A percentile compares a stretch with the other conserved stretches of the same genome.
Conservation (phyloP, 2,113 vertebrate species). For the Leptobrachium ailaonicum region DNA sequence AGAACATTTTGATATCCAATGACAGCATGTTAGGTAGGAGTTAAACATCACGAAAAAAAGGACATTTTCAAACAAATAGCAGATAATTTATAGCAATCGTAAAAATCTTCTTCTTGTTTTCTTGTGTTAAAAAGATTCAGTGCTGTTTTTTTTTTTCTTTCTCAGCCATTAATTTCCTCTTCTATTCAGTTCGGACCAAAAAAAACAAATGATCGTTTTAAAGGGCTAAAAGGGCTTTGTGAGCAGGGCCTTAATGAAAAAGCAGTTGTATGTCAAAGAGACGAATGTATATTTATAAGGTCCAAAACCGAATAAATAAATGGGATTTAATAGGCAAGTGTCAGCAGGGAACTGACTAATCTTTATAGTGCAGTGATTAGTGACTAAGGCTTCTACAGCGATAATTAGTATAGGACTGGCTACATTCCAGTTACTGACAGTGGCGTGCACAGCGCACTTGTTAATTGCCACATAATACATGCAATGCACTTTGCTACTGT, state of each 20-base stretch:
- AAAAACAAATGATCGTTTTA: background rate
- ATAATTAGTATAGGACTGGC: slow-evolving; percentile 58
- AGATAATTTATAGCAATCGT: too few relatives aligned
- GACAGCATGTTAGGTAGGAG: too few relatives aligned
- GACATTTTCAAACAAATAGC: too few relatives aligned
- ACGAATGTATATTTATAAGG: background rate
- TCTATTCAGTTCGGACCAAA: background rate
- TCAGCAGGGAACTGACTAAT: slow-evolving; percentile 56
- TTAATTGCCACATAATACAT: slow-evolving; percentile 53
- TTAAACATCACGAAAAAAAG: too few relatives aligned
- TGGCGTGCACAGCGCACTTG: slow-evolving; percentile 44
- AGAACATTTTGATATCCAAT: too few relatives aligned
- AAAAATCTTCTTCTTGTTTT: too few relatives aligned
- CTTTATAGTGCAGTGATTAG: slow-evolving; percentile 59
- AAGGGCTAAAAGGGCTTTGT: background rate
- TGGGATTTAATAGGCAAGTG: slow-evolving; percentile 55
- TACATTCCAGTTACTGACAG: slow-evolving; percentile 54
- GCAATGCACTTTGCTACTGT: slow-evolving; percentile 46
- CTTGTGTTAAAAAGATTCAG: too few relatives aligned
- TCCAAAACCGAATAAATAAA: slow-evolving; percentile 34
- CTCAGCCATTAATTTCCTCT: too few relatives aligned
- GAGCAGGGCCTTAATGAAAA: background rate
- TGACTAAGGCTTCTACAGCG: slow-evolving; percentile 52
- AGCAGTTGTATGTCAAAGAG: background rate
- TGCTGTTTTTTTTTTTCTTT: too few relatives aligned